Evolutionary conservation across 2,797 vertebrate genomes (phyloP).

Genomic region (Tenualosa thibaudeaui): DNA sequence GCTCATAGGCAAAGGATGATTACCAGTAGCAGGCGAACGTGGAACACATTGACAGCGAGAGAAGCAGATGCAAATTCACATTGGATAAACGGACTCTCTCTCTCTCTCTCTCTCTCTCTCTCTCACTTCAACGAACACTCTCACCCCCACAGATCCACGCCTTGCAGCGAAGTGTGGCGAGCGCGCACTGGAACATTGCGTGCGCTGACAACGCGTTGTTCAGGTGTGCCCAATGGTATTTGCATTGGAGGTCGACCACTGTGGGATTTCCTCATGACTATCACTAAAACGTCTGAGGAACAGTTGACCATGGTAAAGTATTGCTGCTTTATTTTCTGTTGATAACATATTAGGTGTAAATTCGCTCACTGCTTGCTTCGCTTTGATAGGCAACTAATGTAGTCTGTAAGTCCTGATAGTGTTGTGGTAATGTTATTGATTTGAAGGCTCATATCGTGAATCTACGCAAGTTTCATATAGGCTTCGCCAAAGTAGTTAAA

Average conservation of each 20-base stretch:
- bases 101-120: not conserved
- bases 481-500: not conserved
- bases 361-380: not conserved
- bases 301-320: constrained; percentile 18
- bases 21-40: not conserved
- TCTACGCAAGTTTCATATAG: not conserved
- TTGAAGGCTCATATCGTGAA: not conserved
- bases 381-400: not conserved
- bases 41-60: not conserved
- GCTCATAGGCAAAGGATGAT: not conserved
- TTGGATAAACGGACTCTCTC: not conserved
- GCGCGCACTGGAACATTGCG: not conserved
- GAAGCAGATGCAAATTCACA: constrained; percentile 1
- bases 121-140: not conserved
- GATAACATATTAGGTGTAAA: not conserved
- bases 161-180: not conserved
- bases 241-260: constrained; percentile 15
- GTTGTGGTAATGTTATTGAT: not conserved
- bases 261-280: constrained; percentile 21
- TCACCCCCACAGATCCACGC: not conserved
- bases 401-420: not conserved
- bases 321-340: not conserved
- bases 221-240: constrained; percentile 18
- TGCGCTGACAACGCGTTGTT: not conserved
- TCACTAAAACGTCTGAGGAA: not conserved